These are phyloP conservation scores for Pygoscelis adeliae DNA, from an alignment of 2,113 vertebrate species.

Conservation along the genomic window DNA sequence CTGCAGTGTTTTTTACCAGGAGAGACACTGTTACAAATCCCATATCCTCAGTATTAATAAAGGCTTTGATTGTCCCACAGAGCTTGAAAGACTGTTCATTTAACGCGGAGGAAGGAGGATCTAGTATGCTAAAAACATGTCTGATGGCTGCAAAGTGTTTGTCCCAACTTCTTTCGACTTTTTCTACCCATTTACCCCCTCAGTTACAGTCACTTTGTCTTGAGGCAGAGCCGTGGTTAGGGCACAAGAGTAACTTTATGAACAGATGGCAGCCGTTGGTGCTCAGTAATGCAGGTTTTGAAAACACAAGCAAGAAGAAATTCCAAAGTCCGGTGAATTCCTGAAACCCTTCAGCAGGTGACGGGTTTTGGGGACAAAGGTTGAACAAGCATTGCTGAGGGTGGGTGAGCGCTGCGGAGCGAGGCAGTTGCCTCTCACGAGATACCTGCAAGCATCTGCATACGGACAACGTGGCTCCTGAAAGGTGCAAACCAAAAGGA, in stretches of 20 bases:
- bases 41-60: not conserved
- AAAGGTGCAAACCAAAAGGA: not conserved
- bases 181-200: not conserved
- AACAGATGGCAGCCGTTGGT: rapidly evolving
- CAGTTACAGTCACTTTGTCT: not conserved
- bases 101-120: not conserved
- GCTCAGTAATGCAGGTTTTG: not conserved
- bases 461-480: rapidly evolving
- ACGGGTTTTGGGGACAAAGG: not conserved
- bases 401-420: rapidly evolving
- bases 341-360: not conserved
- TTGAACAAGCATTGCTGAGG: not conserved
- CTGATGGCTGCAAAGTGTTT: not conserved
- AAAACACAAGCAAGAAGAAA: not conserved
- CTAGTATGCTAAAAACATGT: not conserved
- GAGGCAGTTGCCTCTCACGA: not conserved
- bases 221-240: not conserved
- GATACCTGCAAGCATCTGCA: rapidly evolving
- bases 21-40: not conserved
- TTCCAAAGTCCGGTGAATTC: not conserved
- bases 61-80: not conserved
- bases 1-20: not conserved
- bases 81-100: too few relatives aligned
- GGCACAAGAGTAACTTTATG: rapidly evolving
- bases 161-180: not conserved